These are phyloP conservation scores for Apocrypta bakeri DNA, from an alignment of 1,140 invertebrate genomes.

Conservation along the genomic window DNA sequence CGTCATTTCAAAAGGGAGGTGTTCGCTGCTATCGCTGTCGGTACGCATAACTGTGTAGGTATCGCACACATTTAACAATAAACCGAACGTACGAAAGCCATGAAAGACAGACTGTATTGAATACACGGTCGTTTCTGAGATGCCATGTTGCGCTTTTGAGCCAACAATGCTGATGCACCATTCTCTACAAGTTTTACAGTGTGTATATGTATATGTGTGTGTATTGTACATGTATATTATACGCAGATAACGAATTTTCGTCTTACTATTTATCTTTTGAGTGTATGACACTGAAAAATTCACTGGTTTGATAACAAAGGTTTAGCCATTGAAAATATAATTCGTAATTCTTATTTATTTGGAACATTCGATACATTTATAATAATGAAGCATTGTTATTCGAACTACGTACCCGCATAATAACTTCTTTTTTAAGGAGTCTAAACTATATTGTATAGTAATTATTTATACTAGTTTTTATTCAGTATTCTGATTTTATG, in stretches of 20 bases:
- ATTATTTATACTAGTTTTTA: not conserved
- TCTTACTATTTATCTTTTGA: not conserved
- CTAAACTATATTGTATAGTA: not conserved
- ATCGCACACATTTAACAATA: not conserved
- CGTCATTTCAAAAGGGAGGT: not conserved
- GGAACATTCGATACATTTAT: not conserved
- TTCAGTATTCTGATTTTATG: not conserved
- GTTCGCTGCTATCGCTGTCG: not conserved
- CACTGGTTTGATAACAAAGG: not conserved
- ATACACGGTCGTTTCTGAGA: not conserved
- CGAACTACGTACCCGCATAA: not conserved
- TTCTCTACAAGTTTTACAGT: not conserved
- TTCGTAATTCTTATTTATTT: no score
- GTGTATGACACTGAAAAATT: not conserved
- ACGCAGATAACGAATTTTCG: not conserved
- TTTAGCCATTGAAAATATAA: no score
- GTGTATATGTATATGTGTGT: not conserved
- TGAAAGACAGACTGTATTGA: slow-evolving; percentile 13
- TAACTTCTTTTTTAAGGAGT: no score
- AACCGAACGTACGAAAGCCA: not conserved
- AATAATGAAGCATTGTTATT: not conserved
- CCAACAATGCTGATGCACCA: not conserved
- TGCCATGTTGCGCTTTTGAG: not conserved
- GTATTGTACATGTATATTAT: no score
- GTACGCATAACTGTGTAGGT: not conserved